Percentiles rank a stretch among this genome's conserved stretches.
Conservation (phyloP, 2,113 vertebrate genomes). For the Tricholaema leucomelas region DNA sequence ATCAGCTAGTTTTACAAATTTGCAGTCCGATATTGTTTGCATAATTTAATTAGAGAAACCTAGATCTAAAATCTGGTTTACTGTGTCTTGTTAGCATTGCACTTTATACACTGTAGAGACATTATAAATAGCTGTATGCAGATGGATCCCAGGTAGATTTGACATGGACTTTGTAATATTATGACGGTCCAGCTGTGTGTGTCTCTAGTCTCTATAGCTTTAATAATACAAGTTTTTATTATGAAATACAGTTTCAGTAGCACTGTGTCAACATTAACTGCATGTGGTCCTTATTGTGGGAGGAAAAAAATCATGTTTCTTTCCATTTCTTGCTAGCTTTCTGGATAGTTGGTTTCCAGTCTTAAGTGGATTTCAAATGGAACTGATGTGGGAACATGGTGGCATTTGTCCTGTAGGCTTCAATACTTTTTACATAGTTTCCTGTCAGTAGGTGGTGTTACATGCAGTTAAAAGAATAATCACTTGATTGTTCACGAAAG, state of each 20-base stretch:
- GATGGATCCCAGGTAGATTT: not conserved
- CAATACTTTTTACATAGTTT: not conserved
- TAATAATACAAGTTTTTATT: not conserved
- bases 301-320: not conserved
- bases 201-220: not conserved
- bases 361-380: not conserved
- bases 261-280: not conserved
- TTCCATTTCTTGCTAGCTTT: not conserved
- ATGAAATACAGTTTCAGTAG: not conserved
- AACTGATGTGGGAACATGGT: not conserved
- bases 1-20: not conserved
- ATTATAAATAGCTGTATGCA: not conserved
- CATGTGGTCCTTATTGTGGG: not conserved
- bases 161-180: not conserved
- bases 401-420: not conserved
- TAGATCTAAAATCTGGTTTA: not conserved
- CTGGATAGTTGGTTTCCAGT: not conserved
- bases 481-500: not conserved
- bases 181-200: not conserved
- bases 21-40: not conserved
- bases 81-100: not conserved
- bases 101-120: not conserved
- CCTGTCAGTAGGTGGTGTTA: not conserved
- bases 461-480: not conserved
- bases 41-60: not conserved